Conservation (phyloP, 2,113 vertebrate species). For the Oryzias curvinotus region DNA sequence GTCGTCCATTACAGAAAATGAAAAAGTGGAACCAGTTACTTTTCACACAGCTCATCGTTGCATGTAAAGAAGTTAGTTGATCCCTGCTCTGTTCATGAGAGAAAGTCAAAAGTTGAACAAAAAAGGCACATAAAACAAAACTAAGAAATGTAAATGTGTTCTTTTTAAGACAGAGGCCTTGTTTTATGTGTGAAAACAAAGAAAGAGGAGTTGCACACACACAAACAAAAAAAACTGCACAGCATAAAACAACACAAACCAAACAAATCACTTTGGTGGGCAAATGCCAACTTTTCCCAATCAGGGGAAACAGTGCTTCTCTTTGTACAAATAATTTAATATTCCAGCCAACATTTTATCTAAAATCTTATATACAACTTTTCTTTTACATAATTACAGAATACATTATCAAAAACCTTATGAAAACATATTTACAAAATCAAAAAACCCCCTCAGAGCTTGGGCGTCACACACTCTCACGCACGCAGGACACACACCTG, state of each 20-base stretch:
- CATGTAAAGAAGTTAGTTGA: conserved; percentile 49
- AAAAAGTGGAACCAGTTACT: conserved; percentile 68
- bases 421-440: conserved; percentile 82
- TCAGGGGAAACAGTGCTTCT: conserved; percentile 65
- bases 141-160: conserved; percentile 25
- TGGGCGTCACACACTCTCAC: conserved; percentile 28
- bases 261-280: conserved; percentile 74
- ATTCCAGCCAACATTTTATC: conserved; percentile 72
- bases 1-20: conserved; percentile 69
- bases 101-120: conserved; percentile 14
- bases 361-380: conserved; percentile 82
- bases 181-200: conserved; percentile 25
- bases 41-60: conserved; percentile 52
- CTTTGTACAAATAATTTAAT: conserved; percentile 78
- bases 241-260: conserved; percentile 68
- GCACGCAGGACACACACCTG: conserved; percentile 12
- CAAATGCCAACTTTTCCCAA: conserved; percentile 60
- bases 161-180: conserved; percentile 3
- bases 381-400: conserved; percentile 75
- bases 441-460: conserved; percentile 66
- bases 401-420: conserved; percentile 81
- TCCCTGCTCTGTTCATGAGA: conserved; percentile 29
- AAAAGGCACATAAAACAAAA: conserved; percentile 62
- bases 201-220: conserved; percentile 16
- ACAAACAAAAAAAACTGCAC: conserved; percentile 39